Conservation (phyloP, 2,888 invertebrate genomes). For the Hemistola chrysoprasaria region DNA sequence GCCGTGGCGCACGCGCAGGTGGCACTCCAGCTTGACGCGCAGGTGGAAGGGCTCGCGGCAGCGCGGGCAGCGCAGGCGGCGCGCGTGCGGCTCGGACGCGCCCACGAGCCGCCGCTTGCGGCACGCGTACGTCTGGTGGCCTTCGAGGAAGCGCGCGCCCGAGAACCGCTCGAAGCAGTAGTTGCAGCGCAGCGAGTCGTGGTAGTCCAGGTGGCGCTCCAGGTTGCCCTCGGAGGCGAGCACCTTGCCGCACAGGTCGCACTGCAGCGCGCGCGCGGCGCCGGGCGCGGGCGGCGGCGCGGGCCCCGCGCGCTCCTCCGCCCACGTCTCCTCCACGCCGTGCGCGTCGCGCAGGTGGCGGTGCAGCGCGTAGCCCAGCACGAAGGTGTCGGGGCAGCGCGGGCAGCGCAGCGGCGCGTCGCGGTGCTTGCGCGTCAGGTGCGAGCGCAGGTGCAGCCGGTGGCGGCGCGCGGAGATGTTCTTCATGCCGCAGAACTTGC, state of each 20-base stretch:
- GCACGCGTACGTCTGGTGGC: constrained; percentile 70
- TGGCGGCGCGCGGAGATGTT: constrained; percentile 55
- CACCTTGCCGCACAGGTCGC: constrained; percentile 71
- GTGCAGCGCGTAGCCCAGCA: constrained; percentile 67
- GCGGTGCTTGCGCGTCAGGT: constrained; percentile 63
- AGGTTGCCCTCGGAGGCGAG: constrained; percentile 74
- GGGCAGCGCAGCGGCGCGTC: constrained; percentile 68
- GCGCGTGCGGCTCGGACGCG: constrained; percentile 64
- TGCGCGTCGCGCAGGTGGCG: constrained; percentile 69
- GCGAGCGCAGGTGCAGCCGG: constrained; percentile 61
- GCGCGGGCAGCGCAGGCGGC: constrained; percentile 66
- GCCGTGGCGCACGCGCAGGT: constrained; percentile 66
- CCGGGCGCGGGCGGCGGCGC: constrained; percentile 34
- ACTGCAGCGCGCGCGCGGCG: constrained; percentile 70
- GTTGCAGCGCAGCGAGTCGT: constrained; percentile 73
- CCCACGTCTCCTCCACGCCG: constrained; percentile 67
- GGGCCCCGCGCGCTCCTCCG: constrained; percentile 61
- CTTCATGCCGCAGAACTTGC: constrained; percentile 75
- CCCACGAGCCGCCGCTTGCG: constrained; percentile 70
- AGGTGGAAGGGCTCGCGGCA: constrained; percentile 78
- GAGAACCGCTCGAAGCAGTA: constrained; percentile 75
- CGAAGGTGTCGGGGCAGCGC: constrained; percentile 65
- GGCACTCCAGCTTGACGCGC: constrained; percentile 75
- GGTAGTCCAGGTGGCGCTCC: constrained; percentile 74
- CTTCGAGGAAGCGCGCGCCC: constrained; percentile 67